These are phyloP conservation scores for Synergus itoensis DNA, from an alignment of 2,888 invertebrate species.

Conservation along the genomic window DNA sequence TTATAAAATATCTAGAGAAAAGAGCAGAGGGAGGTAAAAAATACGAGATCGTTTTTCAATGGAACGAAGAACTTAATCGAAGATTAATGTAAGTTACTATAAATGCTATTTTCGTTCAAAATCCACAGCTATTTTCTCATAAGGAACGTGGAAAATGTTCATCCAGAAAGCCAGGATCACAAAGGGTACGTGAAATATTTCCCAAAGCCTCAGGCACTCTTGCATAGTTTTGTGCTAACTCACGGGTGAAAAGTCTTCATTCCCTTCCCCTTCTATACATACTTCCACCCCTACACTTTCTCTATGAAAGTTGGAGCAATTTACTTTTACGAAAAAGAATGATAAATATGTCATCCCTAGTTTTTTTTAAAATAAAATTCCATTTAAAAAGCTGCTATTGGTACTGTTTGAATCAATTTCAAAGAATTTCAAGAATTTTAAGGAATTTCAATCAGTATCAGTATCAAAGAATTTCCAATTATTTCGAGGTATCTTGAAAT, in stretches of 20 bases:
- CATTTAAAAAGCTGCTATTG: too few relatives aligned
- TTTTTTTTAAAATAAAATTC: neutral
- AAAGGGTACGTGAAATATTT: constrained; percentile 59
- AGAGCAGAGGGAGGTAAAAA: constrained; percentile 1
- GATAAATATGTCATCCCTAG: neutral
- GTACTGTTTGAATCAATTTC: too few relatives aligned
- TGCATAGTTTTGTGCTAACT: constrained; percentile 54
- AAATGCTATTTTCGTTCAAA: constrained; percentile 45
- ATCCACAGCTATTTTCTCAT: constrained; percentile 43
- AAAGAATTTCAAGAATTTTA: too few relatives aligned
- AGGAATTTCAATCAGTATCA: too few relatives aligned
- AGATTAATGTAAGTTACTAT: constrained; percentile 40
- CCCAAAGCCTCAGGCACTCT: constrained; percentile 54
- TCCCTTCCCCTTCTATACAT: constrained; percentile 36
- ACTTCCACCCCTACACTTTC: neutral
- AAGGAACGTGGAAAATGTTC: constrained; percentile 50
- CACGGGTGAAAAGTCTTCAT: constrained; percentile 43
- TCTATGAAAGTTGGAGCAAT: neutral
- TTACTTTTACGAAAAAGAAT: neutral
- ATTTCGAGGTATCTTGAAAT: too few relatives aligned
- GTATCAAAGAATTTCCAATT: too few relatives aligned
- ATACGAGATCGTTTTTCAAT: constrained; percentile 10
- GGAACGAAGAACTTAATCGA: constrained; percentile 23
- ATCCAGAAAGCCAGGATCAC: constrained; percentile 43
- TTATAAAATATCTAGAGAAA: neutral